Evolutionary conservation across 2,797 vertebrate species (phyloP).

Genomic region (Enteromius anoplus): DNA sequence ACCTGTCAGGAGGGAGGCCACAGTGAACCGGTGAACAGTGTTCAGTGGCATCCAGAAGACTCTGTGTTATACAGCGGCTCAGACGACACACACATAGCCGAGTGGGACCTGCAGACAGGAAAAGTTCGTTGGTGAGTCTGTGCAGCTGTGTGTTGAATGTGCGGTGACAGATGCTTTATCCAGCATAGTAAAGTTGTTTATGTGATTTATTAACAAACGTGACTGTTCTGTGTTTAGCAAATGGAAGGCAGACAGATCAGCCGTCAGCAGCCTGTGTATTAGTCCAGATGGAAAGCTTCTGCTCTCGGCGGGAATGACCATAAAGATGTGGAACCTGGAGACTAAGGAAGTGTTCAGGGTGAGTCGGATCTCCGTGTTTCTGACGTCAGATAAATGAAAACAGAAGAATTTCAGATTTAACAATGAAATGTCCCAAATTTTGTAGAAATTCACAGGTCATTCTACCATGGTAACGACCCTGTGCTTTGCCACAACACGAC

Average conservation of each 20-base stretch:
- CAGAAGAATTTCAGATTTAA: neutral
- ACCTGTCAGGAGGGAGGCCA: conserved; percentile 88
- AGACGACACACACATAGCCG: conserved; percentile 93
- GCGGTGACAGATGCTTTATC: neutral
- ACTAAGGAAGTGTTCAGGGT: conserved; percentile 97
- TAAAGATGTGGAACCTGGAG: conserved; percentile 98
- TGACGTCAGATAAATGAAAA: neutral
- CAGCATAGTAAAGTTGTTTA: neutral
- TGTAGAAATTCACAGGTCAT: conserved; percentile 96
- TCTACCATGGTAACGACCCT: conserved; percentile 91
- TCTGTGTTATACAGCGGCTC: conserved; percentile 93
- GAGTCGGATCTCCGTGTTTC: conserved; percentile 65
- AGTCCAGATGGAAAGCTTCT: conserved; percentile 96
- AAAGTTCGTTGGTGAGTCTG: conserved; percentile 88
- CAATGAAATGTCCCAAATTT: neutral
- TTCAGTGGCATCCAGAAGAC: conserved; percentile 93
- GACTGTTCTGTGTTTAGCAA: conserved; percentile 79
- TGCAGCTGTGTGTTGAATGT: neutral
- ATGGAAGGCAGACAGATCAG: conserved; percentile 94
- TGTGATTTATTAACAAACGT: neutral
- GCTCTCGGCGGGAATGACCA: conserved; percentile 92
- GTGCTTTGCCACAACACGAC: conserved; percentile 87
- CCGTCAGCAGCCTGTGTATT: conserved; percentile 89
- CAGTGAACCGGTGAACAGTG: conserved; percentile 87
- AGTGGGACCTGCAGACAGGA: conserved; percentile 94